Conservation (phyloP, 2,113 vertebrate species). For the Apteryx owenii region DNA sequence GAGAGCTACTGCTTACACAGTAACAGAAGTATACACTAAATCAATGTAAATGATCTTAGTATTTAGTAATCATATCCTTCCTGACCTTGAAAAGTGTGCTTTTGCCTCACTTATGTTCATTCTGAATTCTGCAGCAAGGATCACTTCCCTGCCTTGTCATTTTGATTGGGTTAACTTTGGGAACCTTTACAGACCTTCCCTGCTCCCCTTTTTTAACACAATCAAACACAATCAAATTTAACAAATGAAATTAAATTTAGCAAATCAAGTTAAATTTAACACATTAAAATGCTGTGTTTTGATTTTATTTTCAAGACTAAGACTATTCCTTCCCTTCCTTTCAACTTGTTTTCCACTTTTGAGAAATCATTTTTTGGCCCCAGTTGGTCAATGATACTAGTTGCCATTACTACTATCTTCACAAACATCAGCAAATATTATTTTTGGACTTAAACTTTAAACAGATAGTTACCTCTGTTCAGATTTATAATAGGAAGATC, state of each 20-base stretch:
- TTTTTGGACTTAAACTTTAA: neutral
- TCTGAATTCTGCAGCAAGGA: neutral
- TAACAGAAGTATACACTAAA: neutral
- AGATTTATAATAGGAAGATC: neutral
- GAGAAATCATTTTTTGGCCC: neutral
- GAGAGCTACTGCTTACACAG: neutral
- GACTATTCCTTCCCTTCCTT: neutral
- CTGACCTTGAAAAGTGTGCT: rapidly evolving
- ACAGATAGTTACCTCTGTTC: neutral
- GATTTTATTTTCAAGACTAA: neutral
- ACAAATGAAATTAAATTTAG: neutral
- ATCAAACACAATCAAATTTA: neutral
- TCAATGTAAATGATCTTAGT: neutral
- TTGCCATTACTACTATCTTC: neutral
- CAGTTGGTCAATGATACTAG: neutral
- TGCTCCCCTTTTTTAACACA: rapidly evolving
- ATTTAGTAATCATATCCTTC: neutral
- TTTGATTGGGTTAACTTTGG: neutral
- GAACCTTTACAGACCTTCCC: neutral
- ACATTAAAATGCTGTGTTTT: neutral
- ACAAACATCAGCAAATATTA: neutral
- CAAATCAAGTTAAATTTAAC: neutral
- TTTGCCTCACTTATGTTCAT: neutral
- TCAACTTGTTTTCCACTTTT: neutral
- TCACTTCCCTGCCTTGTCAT: neutral